Percentiles rank a stretch among this genome's conserved stretches.
Conservation (phyloP, 2,888 invertebrate genomes). For the Lobophora halterata region DNA sequence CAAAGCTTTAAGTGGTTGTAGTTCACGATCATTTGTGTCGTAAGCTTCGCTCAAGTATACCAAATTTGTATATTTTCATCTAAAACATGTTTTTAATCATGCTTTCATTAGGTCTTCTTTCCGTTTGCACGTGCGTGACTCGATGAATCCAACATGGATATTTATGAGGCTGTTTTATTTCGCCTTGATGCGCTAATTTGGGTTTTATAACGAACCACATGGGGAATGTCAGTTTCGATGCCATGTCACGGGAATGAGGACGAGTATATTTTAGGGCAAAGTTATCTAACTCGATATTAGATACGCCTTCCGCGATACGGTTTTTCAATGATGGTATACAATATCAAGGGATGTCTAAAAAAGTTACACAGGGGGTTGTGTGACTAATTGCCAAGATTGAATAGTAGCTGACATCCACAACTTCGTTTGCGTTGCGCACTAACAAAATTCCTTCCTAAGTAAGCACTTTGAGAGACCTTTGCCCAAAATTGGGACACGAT, state of each 20-base stretch:
- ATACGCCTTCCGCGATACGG: slow-evolving; percentile 26
- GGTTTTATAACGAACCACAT: slow-evolving; percentile 54
- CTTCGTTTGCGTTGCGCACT: no score
- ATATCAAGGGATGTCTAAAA: slow-evolving; percentile 11
- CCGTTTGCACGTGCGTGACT: no score
- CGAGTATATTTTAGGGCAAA: slow-evolving; percentile 41
- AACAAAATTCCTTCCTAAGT: no score
- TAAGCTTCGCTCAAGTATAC: no score
- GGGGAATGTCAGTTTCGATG: slow-evolving; percentile 40
- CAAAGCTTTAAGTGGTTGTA: slow-evolving; percentile 9
- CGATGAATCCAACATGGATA: slow-evolving; percentile 40
- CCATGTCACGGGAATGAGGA: slow-evolving; percentile 30
- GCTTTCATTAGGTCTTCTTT: no score
- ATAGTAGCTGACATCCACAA: no score
- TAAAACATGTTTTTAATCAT: no score
- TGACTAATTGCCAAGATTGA: slow-evolving; percentile 2
- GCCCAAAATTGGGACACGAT: no score
- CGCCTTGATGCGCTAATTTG: slow-evolving; percentile 47
- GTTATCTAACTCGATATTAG: slow-evolving; percentile 34
- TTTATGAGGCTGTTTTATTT: slow-evolving; percentile 49
- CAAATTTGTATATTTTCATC: no score
- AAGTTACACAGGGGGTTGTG: slow-evolving; percentile 2
- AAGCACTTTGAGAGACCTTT: no score
- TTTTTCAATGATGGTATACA: slow-evolving; percentile 20
- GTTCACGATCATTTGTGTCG: neutral